Base-by-base conservation (phyloP, 2,113 vertebrate species). In the Cygnus buccinator region DNA sequence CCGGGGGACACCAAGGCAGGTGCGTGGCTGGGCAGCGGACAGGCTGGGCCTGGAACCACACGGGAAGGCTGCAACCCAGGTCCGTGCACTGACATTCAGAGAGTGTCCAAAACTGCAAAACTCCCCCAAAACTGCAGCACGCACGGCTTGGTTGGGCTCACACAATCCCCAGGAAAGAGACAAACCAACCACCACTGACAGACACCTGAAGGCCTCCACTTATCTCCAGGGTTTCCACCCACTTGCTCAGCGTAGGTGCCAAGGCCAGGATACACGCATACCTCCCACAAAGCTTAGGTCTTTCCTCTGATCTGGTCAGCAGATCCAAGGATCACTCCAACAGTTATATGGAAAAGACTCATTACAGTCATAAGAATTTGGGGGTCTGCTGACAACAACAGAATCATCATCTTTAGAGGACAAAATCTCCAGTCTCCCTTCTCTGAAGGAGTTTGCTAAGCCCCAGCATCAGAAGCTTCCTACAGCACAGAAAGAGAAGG, bases 21-120 rank as follows among this genome's bases (percentile, higher is more conserved):
- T 8, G 4, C 0, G 3, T 0, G 10, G 70, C 39, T 89, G 44
- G 52, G 58, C 0, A 1, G 13, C 0, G 0, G 2, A 23, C 44
- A 33, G 12, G 16, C n/a, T 13, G n/a, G 12, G 25, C 57, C 33
- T 19, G 61, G 39, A 52, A 6, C 54, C 28, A 11, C 31, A 15
- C 1, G 3, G 5, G 10, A 23, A 28, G 52, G 63, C 71, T 21
- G 33, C 44, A 28, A 58, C 11, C 11, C 72, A 21, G 31, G 25
- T 29, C 52, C 52, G 33, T 17, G 41, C 26, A 11, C 7, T 13
- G 50, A 13, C 37, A 43, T 7, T 18, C 52, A 13, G 74, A 0
- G 1, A 22, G 46, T 48, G 46, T 22, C 46, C 46, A 48, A 48
- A 22, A 48, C 18, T 48, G 46, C 46, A 48, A 48, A 48, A 48